Conservation (phyloP, 2,113 vertebrate genomes). For the Heterochromis multidens region DNA sequence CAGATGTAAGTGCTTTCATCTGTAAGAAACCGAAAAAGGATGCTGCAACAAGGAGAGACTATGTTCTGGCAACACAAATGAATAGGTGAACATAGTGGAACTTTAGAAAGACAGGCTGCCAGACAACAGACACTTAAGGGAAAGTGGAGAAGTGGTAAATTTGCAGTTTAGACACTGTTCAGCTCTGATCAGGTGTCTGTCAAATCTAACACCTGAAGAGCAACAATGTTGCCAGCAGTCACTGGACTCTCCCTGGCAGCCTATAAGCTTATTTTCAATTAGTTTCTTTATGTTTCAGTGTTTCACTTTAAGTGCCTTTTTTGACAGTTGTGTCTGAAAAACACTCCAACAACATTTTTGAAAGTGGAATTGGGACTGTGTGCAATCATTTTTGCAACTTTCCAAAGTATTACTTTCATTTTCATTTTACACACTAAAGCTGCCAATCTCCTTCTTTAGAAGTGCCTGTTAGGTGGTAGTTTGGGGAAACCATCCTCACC, state of each 20-base stretch:
- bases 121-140: neutral
- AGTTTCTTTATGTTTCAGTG: neutral
- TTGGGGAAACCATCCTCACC: neutral
- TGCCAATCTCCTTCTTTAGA: neutral
- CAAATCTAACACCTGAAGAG: neutral
- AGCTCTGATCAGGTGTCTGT: conserved; percentile 16
- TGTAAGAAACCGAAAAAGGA: neutral
- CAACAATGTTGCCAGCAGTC: neutral
- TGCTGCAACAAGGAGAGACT: neutral
- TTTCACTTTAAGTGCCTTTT: neutral
- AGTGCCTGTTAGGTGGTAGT: neutral
- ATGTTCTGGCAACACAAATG: neutral
- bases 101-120: neutral
- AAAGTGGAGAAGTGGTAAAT: conserved; percentile 6
- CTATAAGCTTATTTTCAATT: neutral
- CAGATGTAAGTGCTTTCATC: neutral
- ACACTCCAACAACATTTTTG: neutral
- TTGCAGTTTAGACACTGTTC: conserved; percentile 3
- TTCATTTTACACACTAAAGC: neutral
- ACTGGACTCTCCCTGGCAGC: neutral
- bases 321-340: neutral
- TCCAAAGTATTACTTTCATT: too few relatives aligned
- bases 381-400: neutral
- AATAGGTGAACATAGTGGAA: neutral
- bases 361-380: neutral